These are phyloP conservation scores for Hippasteria phrygiana DNA, from an alignment of 53 echinoderm and acorn worm species.

Conservation along the genomic window DNA sequence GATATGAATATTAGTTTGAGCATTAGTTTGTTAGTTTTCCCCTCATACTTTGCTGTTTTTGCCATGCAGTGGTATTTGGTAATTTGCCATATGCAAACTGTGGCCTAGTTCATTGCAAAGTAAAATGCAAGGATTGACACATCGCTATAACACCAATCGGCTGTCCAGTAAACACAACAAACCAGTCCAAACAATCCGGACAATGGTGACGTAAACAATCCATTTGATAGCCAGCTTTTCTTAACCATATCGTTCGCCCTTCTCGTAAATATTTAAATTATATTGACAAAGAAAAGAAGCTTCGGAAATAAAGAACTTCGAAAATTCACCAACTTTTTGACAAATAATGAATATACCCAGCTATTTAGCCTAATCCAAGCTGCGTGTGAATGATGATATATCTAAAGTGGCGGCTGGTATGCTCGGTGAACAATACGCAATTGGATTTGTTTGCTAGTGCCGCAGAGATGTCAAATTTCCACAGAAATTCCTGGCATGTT, in stretches of 20 bases:
- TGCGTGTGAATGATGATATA: background rate
- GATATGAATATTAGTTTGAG: too few relatives aligned
- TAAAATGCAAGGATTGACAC: background rate
- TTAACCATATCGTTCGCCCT: background rate
- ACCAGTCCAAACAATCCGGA: background rate
- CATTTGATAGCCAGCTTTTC: background rate
- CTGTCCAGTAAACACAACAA: background rate
- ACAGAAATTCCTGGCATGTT: slow-evolving; percentile 17
- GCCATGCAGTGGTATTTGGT: too few relatives aligned
- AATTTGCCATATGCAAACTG: too few relatives aligned
- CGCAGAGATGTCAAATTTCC: background rate
- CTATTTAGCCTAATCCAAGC: background rate
- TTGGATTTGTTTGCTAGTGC: slow-evolving; percentile 19
- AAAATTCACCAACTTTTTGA: too few relatives aligned
- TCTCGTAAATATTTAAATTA: background rate
- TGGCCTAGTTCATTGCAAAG: background rate
- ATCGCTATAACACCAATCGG: background rate
- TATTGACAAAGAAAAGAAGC: background rate
- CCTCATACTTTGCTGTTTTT: too few relatives aligned
- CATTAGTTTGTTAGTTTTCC: too few relatives aligned
- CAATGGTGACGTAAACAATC: background rate
- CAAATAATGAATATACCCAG: background rate
- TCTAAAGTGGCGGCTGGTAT: background rate
- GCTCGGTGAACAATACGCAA: background rate
- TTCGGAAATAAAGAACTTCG: background rate